Conservation (phyloP, 2,888 invertebrate genomes). For the Spisula subtruncata region DNA sequence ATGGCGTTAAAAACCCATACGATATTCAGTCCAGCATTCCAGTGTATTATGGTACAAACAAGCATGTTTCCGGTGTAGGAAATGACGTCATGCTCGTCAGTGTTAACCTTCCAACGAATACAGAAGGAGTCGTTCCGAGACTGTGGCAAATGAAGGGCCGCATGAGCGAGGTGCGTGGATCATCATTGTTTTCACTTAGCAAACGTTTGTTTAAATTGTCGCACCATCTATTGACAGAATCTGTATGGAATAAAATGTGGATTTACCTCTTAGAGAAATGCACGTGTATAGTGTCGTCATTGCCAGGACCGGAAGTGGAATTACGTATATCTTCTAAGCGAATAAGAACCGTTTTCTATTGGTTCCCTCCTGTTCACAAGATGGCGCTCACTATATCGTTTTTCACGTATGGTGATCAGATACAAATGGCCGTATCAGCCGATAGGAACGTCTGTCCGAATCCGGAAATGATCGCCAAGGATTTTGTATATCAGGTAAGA, state of each 20-base stretch:
- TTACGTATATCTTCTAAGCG: constrained; percentile 88
- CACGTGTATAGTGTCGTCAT: constrained; percentile 88
- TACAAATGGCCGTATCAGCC: constrained; percentile 89
- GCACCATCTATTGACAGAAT: constrained; percentile 86
- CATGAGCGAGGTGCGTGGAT: constrained; percentile 88
- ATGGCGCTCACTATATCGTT: constrained; percentile 89
- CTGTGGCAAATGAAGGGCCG: constrained; percentile 89
- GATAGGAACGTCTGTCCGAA: constrained; percentile 87
- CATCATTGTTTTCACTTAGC: constrained; percentile 89
- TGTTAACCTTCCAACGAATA: constrained; percentile 88
- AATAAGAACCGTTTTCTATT: constrained; percentile 86
- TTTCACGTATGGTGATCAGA: constrained; percentile 89
- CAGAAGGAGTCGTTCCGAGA: constrained; percentile 90
- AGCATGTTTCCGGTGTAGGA: constrained; percentile 63
- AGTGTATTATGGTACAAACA: constrained; percentile 79
- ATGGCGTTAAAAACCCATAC: constrained; percentile 89
- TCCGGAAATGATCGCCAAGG: constrained; percentile 86
- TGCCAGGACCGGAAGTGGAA: constrained; percentile 88
- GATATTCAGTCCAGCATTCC: constrained; percentile 88
- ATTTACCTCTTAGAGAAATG: constrained; percentile 80
- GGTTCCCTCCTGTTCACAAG: constrained; percentile 88
- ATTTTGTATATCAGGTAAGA: constrained; percentile 87
- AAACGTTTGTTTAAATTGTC: constrained; percentile 88
- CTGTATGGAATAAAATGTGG: constrained; percentile 84
- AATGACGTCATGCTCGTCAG: constrained; percentile 83